Percentiles rank a stretch among this genome's conserved stretches.
Evolutionary conservation across 2,113 vertebrate species (phyloP).

Genomic region (Copsychus sechellarum): DNA sequence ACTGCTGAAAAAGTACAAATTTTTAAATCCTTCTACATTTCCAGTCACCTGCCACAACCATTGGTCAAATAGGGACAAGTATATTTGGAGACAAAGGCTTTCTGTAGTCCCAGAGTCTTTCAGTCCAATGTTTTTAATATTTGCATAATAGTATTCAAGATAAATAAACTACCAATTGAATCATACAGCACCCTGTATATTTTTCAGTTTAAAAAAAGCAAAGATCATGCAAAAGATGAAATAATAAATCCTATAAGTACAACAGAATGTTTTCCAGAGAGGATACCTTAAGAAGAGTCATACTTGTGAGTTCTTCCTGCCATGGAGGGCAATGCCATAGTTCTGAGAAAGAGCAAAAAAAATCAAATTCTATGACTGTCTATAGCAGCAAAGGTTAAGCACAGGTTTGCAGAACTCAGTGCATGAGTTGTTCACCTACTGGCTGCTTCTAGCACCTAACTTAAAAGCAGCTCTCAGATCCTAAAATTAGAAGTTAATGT

Average conservation of each 20-base stretch:
- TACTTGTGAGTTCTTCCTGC: background rate
- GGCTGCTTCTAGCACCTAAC: background rate
- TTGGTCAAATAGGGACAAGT: background rate
- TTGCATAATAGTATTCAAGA: background rate
- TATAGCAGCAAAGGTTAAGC: background rate
- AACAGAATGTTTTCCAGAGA: background rate
- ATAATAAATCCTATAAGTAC: background rate
- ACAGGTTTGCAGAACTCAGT: background rate
- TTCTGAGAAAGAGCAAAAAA: background rate
- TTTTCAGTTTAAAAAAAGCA: background rate
- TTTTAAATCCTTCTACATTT: background rate
- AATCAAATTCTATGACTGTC: background rate
- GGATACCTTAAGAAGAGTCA: background rate
- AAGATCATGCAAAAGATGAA: background rate
- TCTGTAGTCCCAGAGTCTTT: background rate
- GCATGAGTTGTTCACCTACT: background rate
- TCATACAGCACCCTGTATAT: accelerated
- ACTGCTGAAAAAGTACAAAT: background rate
- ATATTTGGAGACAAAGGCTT: background rate
- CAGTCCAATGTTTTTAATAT: background rate
- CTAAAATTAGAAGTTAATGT: background rate
- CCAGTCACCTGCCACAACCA: background rate
- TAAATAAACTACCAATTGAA: accelerated
- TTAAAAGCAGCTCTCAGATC: background rate
- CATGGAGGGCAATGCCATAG: accelerated